A percentile compares a stretch with the other conserved stretches of the same genome.
phyloP scores from a whole-genome alignment of 2,888 invertebrate genomes.

The Perithous albicinctus region DNA sequence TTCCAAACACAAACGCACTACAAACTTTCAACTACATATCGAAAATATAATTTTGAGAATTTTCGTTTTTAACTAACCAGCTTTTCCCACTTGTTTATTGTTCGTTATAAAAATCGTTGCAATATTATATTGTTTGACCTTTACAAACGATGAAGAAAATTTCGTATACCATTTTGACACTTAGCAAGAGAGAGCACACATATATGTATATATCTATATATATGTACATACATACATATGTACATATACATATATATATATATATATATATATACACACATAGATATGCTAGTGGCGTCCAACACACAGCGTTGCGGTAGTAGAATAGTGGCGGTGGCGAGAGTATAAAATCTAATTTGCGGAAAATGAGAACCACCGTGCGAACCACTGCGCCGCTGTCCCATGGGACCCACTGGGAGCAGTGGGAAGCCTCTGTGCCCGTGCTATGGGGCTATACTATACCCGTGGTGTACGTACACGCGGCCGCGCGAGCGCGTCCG shows the following conservation, averaged over 20 bases:
- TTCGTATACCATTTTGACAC: neutral
- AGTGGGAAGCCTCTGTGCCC: conserved; percentile 82
- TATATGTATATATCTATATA: too few species aligned
- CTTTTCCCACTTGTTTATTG: too few species aligned
- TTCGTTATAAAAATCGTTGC: too few species aligned
- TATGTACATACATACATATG: too few species aligned
- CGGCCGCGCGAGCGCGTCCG: conserved; percentile 69
- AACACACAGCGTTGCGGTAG: neutral
- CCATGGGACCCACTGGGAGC: conserved; percentile 82
- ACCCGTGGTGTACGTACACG: conserved; percentile 62
- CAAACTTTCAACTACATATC: too few species aligned
- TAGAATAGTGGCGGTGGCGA: conserved; percentile 13
- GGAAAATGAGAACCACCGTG: conserved; percentile 80
- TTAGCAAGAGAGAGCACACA: too few species aligned
- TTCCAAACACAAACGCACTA: too few species aligned
- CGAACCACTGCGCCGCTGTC: conserved; percentile 78
- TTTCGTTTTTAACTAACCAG: too few species aligned
- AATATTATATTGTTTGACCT: too few species aligned
- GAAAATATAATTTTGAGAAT: too few species aligned
- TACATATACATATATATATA: too few species aligned
- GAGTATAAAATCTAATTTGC: conserved; percentile 75
- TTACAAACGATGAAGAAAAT: neutral
- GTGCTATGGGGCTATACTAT: conserved; percentile 77
- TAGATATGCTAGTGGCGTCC: conserved; percentile 2
- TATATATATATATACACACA: too few species aligned